Evolutionary conservation across 2,888 invertebrate species (phyloP), one percentile per base, ranked within the genome.

Genomic region (Tuta absoluta): DNA sequence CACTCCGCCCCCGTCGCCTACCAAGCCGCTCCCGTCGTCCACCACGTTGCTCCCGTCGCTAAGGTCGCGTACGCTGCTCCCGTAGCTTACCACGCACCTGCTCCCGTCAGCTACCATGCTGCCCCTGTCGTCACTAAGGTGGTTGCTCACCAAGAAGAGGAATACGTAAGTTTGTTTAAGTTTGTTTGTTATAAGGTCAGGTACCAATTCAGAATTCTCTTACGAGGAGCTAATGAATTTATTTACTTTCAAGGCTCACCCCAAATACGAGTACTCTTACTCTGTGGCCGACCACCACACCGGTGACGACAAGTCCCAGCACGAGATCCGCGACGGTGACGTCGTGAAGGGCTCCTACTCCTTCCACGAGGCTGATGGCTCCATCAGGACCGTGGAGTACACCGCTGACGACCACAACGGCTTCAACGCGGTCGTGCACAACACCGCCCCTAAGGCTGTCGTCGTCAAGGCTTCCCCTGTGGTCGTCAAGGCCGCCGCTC

Each of bases 221-320:
- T 56, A 0, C 24, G 7, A 0, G 33, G 3, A 5, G 23, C 23
- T n/a, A 17, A 45, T n/a, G 49, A 23, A 64, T 63, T 65, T 66
- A 53, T 59, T 49, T 62, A 48, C 57, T 60, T 64, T 68, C 11
- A 62, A 84, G 81, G 76, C 81, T 10, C 76, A 81, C 49, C 81
- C 82, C 2, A 81, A 82, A 83, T 91, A 91, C 80, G 89, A 92
- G 74, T 93, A 86, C 86, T 85, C 84, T 65, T 93, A 93, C 85
- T 92, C 92, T 24, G 93, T 93, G 0, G 86, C 92, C 69, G 93
- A 93, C 76, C 83, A 88, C 23, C 92, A 93, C 80, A 93, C 93
- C 77, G 93, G 93, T 58, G 93, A 93, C 84, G 86, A 91, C 82
- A 93, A 93, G 71, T 75, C 75, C 37, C 83, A 83, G 67, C 80